Evolutionary conservation across 2,113 vertebrate species (phyloP), one percentile per base, ranked within the genome.

Genomic region (Pteruthius melanotis): DNA sequence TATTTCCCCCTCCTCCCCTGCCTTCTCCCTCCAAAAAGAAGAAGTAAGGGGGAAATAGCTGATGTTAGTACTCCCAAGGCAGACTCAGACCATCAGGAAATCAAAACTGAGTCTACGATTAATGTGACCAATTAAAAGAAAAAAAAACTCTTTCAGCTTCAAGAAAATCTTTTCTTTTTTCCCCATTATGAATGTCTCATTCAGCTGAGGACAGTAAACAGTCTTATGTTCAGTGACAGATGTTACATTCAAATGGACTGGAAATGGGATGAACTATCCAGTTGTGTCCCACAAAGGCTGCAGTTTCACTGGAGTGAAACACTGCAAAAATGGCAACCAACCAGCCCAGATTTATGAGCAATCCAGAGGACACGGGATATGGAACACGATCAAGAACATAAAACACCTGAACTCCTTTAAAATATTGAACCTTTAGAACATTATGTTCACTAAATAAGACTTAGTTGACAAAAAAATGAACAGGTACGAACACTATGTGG

Each of bases 381-480:
- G 79, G 90, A 92, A 92, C 39, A 74, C 0, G 11, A 59, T 83
- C 79, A 93, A 95, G 82, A 91, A 27, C 35, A 75, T 81, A 86
- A 96, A 96, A 85, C 68, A 90, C 17, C 54, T 52, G n/a, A 88
- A 93, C 35, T 83, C 88, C 30, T 80, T 86, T 83, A 75, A 93
- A 96, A 60, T 84, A 92, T 59, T 60, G 82, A 86, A 52, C 52
- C n/a, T 63, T 91, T 68, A 66, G 79, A 86, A 93, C 56, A 71
- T 88, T 81, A 88, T 75, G 31, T 75, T 90, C 95, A 89, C 79
- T 93, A 90, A 88, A 84, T 92, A 92, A 77, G 47, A 83, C 45
- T 91, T 86, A 80, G 71, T 20, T 68, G 61, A 80, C 59, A 87
- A 89, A 84, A 71, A 96, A 87, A 42, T 53, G 30, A 87, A 74